Evolutionary conservation across 2,888 invertebrate species (phyloP).

Genomic region (Brassicogethes aeneus): DNA sequence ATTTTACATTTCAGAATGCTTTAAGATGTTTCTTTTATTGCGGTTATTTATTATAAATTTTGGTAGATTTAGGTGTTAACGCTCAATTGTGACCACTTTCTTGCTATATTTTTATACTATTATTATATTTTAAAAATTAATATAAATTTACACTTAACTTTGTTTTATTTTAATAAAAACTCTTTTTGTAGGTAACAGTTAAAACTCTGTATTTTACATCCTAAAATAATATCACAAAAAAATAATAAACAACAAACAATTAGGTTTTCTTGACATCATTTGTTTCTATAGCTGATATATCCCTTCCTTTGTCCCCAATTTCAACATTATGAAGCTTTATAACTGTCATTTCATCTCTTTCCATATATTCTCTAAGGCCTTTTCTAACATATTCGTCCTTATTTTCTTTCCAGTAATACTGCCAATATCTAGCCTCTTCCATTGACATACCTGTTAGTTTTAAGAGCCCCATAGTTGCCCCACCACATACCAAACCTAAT

Average conservation of each 20-base stretch:
- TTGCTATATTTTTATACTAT: too few species aligned
- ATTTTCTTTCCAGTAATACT: conserved; percentile 43
- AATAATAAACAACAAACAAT: background rate
- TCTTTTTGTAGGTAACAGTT: too few species aligned
- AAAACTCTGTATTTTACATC: background rate
- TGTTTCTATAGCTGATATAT: conserved; percentile 17
- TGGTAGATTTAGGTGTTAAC: background rate
- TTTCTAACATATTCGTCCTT: conserved; percentile 35
- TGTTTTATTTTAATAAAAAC: too few species aligned
- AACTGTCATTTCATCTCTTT: conserved; percentile 29
- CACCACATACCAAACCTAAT: conserved; percentile 54
- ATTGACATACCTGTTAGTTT: conserved; percentile 52
- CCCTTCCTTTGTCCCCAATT: conserved; percentile 22
- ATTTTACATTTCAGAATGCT: too few species aligned
- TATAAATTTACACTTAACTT: too few species aligned
- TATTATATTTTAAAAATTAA: too few species aligned
- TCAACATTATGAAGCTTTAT: conserved; percentile 22
- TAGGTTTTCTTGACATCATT: conserved; percentile 5
- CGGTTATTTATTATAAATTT: background rate
- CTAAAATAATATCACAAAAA: background rate
- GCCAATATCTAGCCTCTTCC: conserved; percentile 54
- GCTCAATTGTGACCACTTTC: background rate
- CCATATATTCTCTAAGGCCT: conserved; percentile 26
- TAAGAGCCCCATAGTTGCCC: conserved; percentile 45
- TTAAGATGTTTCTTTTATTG: background rate